phyloP scores from a whole-genome alignment of 2,888 invertebrate species.

The Actias luna region DNA sequence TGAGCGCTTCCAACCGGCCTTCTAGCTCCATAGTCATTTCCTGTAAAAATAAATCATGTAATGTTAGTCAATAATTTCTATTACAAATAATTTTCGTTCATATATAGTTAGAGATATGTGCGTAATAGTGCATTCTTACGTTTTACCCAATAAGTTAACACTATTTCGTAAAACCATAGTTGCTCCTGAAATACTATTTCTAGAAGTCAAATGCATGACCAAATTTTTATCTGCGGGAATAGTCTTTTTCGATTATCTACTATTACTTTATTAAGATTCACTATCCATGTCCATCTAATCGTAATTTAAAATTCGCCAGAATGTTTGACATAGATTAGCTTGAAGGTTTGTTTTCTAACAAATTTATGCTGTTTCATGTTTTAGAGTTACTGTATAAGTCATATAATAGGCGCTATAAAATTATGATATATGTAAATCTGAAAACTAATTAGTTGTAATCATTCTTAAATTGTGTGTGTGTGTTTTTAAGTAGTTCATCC shows the following conservation, averaged over 20 bases:
- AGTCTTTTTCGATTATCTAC: no score
- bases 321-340: no score
- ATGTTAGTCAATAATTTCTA: neutral
- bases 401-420: neutral
- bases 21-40: constrained; percentile 65
- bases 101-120: neutral
- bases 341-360: neutral
- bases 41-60: constrained; percentile 42
- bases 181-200: neutral
- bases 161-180: neutral
- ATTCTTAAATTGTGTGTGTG: no score
- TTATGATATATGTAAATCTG: no score
- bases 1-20: constrained; percentile 70
- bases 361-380: no score
- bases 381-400: no score
- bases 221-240: neutral
- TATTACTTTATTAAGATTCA: no score
- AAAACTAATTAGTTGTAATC: no score
- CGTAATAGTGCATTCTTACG: neutral
- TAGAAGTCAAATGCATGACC: neutral
- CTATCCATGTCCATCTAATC: no score
- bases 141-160: no score
- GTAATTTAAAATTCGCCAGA: no score
- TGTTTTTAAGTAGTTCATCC: no score
- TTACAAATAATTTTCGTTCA: neutral